Percentiles rank a stretch among this genome's conserved stretches.
Evolutionary conservation across 37 sponge, comb jelly and placozoan species (phyloP).

Genomic region (Halisarca cf. caerulea): DNA sequence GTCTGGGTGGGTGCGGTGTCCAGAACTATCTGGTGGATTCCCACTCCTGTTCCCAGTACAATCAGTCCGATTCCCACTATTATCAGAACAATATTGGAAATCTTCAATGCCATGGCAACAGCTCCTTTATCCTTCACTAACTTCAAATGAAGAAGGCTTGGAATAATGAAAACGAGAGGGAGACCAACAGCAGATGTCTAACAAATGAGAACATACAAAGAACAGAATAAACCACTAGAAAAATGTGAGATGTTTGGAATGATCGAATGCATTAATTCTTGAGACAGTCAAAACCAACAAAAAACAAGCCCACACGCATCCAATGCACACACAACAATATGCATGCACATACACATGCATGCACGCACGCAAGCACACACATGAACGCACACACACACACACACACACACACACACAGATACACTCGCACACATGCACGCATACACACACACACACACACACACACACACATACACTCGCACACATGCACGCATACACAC

Average conservation of each 20-base stretch:
- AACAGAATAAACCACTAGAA: too few species aligned
- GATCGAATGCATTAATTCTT: too few species aligned
- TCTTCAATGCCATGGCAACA: neutral
- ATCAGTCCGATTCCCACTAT: slow-evolving; percentile 57
- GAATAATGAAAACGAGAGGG: too few species aligned
- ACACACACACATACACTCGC: slow-evolving; percentile 7
- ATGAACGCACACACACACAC: neutral
- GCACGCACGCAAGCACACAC: slow-evolving; percentile 19
- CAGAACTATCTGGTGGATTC: slow-evolving; percentile 16
- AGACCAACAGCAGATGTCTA: neutral
- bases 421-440: neutral
- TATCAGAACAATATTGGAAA: slow-evolving; percentile 31
- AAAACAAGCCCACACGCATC: neutral
- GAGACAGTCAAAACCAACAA: too few species aligned
- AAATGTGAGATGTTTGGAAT: too few species aligned
- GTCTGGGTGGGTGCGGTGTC: neutral
- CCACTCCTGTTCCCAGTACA: slow-evolving; percentile 59
- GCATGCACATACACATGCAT: neutral
- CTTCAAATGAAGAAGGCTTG: too few species aligned
- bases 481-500: neutral
- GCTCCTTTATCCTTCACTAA: neutral
- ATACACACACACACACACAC: slow-evolving; percentile 2
- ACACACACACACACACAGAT: too few species aligned
- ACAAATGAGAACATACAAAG: too few species aligned
- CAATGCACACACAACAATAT: neutral